phyloP scores from a whole-genome alignment of 2,888 invertebrate species.

The Leptinotarsa juncta region DNA sequence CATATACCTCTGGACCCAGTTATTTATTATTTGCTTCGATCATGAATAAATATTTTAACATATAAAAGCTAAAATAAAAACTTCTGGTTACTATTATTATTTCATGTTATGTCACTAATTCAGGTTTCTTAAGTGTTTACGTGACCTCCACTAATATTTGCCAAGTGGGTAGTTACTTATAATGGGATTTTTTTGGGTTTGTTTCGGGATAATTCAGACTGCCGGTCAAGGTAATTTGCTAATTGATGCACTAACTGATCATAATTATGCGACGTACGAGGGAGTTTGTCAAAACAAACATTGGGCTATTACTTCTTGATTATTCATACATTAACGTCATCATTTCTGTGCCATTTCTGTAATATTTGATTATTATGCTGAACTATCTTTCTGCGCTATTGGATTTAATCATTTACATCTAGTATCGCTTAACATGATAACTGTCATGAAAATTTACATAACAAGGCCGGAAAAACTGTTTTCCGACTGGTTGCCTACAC shows the following conservation, averaged over 20 bases:
- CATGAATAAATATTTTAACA: no score
- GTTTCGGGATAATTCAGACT: not conserved
- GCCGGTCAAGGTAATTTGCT: constrained; percentile 1
- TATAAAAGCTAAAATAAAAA: no score
- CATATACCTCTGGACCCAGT: no score
- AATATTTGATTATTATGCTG: no score
- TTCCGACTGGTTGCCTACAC: no score
- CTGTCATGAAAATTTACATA: no score
- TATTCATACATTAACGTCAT: not conserved
- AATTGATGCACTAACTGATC: not conserved
- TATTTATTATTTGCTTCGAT: no score
- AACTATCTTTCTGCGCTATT: no score
- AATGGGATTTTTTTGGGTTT: not conserved
- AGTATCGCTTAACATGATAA: no score
- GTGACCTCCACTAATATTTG: not conserved
- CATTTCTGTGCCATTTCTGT: not conserved
- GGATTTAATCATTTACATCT: no score
- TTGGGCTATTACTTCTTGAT: not conserved
- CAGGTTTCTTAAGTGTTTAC: not conserved
- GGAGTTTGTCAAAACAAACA: not conserved
- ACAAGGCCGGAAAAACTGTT: no score
- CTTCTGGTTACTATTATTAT: no score
- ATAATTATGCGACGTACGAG: not conserved
- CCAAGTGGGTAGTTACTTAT: not conserved
- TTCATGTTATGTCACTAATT: not conserved